phyloP scores from a whole-genome alignment of 1,140 invertebrate genomes.

The Zaprionus camerounensis region DNA sequence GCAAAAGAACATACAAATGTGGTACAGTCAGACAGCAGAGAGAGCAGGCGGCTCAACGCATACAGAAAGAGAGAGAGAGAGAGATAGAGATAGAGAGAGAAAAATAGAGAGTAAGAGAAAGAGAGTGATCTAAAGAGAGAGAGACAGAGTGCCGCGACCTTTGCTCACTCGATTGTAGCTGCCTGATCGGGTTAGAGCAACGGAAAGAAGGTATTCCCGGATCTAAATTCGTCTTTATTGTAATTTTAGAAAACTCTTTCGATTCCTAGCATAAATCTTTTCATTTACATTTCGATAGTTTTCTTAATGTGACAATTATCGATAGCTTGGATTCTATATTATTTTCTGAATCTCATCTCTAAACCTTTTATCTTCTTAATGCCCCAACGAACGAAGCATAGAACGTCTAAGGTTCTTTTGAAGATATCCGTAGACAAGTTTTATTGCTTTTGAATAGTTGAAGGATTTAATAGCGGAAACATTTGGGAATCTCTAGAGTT shows the following conservation, averaged over 20 bases:
- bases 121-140: constrained; percentile 3
- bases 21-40: constrained; percentile 69
- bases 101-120: constrained; percentile 11
- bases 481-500: neutral
- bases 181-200: neutral
- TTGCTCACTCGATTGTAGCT: constrained; percentile 12
- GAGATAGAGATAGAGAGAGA: constrained; percentile 6
- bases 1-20: constrained; percentile 77
- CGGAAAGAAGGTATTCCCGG: too few species aligned
- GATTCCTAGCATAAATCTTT: neutral
- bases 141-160: constrained; percentile 6
- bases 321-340: neutral
- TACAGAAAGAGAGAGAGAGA: constrained; percentile 27
- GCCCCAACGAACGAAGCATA: neutral
- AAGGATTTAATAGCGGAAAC: neutral
- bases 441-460: neutral
- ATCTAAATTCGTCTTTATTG: neutral
- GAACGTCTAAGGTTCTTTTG: too few species aligned
- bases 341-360: neutral
- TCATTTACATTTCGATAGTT: neutral
- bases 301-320: neutral
- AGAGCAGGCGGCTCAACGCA: constrained; percentile 42
- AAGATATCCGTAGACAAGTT: neutral
- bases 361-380: neutral
- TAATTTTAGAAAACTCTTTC: too few species aligned